phyloP scores from a whole-genome alignment of 2,888 invertebrate genomes.

The Meiosimyza platycephala region DNA sequence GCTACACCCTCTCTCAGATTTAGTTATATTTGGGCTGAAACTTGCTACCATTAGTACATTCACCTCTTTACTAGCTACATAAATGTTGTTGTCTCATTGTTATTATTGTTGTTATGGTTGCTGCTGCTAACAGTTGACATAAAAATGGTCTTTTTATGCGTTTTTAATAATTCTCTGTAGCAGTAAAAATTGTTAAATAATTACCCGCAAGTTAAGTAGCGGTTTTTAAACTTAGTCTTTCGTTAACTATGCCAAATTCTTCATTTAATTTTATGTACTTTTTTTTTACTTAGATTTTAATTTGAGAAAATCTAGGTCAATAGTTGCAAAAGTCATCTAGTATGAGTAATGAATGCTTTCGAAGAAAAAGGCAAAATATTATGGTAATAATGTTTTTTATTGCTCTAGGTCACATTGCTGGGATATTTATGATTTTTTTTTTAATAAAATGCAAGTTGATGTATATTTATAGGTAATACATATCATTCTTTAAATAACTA shows the following conservation, averaged over 20 bases:
- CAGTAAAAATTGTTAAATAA: conserved; percentile 20
- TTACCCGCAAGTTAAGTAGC: conserved; percentile 18
- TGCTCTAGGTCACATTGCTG: too few relatives aligned
- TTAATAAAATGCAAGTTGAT: too few relatives aligned
- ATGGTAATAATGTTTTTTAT: too few relatives aligned
- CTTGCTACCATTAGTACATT: not conserved
- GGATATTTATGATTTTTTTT: too few relatives aligned
- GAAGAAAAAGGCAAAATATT: not conserved
- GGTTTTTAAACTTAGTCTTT: not conserved
- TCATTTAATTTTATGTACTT: not conserved
- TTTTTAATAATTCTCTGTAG: conserved; percentile 14
- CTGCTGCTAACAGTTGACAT: conserved; percentile 6
- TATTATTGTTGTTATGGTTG: not conserved
- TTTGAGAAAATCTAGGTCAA: conserved; percentile 21
- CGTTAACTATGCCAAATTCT: not conserved
- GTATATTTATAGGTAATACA: too few relatives aligned
- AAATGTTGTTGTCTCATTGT: not conserved
- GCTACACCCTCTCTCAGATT: not conserved
- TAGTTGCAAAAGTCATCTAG: not conserved
- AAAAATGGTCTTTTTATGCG: conserved; percentile 4
- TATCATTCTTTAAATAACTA: too few relatives aligned
- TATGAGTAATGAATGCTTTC: not conserved
- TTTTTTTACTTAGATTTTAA: not conserved
- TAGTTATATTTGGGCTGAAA: not conserved
- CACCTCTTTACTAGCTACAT: not conserved